Conservation (phyloP, 2,113 vertebrate species). For the Hippocampus guttulatus region DNA sequence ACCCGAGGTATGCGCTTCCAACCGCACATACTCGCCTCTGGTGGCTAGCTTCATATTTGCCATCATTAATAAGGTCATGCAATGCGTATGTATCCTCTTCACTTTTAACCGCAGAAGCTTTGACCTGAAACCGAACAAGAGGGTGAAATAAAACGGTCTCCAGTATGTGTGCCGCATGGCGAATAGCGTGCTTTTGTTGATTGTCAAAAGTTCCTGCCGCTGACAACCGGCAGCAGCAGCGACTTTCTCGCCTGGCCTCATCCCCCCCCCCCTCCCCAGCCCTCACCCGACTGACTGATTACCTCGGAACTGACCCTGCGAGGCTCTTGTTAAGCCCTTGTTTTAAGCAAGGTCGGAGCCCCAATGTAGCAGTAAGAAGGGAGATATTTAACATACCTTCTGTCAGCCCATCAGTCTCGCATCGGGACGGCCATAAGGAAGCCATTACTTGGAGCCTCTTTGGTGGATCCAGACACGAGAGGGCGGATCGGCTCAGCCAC, state of each 20-base stretch:
- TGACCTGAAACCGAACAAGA: too few relatives aligned
- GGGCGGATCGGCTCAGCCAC: constrained; percentile 66
- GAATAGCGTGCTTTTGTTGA: constrained; percentile 5
- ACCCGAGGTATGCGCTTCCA: not conserved
- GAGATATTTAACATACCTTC: constrained; percentile 85
- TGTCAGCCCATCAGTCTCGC: constrained; percentile 76
- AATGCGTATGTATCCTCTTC: too few relatives aligned
- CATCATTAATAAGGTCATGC: too few relatives aligned
- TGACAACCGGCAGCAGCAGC: constrained; percentile 15
- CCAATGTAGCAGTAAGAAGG: constrained; percentile 71
- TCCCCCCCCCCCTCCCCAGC: constrained; percentile 6
- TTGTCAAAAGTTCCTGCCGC: not conserved
- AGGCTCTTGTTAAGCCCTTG: constrained; percentile 71
- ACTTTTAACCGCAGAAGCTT: too few relatives aligned
- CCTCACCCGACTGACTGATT: constrained; percentile 66
- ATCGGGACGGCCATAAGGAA: constrained; percentile 76
- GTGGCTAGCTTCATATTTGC: too few relatives aligned
- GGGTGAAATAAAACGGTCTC: not conserved
- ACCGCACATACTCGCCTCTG: too few relatives aligned
- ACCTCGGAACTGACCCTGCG: constrained; percentile 64
- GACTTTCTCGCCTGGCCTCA: constrained; percentile 25
- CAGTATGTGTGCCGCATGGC: not conserved
- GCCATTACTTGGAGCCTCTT: constrained; percentile 75
- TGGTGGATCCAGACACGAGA: constrained; percentile 60
- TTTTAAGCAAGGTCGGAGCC: constrained; percentile 69